Percentiles rank a stretch among this genome's conserved stretches.
Conservation (phyloP, 2,113 vertebrate species). For the Aphyosemion australe region DNA sequence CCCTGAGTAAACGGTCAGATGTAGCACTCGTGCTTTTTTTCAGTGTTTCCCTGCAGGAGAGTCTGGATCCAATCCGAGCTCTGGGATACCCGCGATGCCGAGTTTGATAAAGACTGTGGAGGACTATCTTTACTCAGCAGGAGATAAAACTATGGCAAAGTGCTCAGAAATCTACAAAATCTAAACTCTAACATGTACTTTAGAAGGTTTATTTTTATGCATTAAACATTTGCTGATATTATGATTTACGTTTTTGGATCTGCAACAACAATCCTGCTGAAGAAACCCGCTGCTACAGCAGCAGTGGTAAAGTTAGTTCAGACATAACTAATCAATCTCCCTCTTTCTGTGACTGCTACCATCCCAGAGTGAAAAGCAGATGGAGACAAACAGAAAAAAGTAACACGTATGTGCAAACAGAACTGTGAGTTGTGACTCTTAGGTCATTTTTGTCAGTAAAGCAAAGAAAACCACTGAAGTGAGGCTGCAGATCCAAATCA, state of each 20-base stretch:
- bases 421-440: neutral
- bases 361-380: neutral
- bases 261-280: conserved; percentile 29
- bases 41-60: conserved; percentile 16
- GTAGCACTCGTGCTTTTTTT: conserved; percentile 10
- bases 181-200: neutral
- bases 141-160: neutral
- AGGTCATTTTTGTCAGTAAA: neutral
- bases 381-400: neutral
- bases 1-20: conserved; percentile 10
- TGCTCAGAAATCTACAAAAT: neutral
- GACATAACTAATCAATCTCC: conserved; percentile 13
- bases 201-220: too few species aligned
- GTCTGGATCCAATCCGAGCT: conserved; percentile 32
- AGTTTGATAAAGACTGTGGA: conserved; percentile 24
- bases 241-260: too few species aligned
- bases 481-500: neutral
- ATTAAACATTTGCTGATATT: neutral
- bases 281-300: conserved; percentile 47
- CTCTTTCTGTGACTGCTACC: conserved; percentile 7
- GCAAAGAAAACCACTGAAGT: neutral
- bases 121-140: conserved; percentile 7
- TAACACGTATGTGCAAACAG: neutral
- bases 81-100: conserved; percentile 20
- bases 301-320: conserved; percentile 52